phyloP scores from a whole-genome alignment of 2,888 invertebrate species.

The Eupithecia vulgata region DNA sequence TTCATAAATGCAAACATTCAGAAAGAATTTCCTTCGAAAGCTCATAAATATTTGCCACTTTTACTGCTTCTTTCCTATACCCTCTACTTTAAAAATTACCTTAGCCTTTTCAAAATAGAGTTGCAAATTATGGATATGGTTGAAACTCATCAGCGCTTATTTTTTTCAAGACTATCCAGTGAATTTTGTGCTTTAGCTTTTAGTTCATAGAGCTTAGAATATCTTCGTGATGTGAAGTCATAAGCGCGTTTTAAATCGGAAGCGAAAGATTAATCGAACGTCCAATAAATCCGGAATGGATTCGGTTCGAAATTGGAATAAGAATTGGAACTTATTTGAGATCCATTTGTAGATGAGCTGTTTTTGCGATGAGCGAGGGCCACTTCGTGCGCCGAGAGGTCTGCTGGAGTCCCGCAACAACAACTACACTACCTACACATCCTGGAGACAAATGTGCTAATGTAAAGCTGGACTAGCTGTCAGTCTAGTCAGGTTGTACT shows the following conservation, averaged over 20 bases:
- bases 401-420: conserved; percentile 24
- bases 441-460: background rate
- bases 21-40: conserved; percentile 82
- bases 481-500: background rate
- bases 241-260: conserved; percentile 79
- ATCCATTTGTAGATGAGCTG: conserved; percentile 81
- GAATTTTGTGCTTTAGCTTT: conserved; percentile 43
- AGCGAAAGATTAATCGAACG: conserved; percentile 77
- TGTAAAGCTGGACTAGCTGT: background rate
- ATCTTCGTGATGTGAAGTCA: conserved; percentile 52
- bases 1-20: conserved; percentile 84
- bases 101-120: conserved; percentile 47
- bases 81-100: conserved; percentile 47
- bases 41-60: conserved; percentile 83
- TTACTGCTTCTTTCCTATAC: conserved; percentile 66
- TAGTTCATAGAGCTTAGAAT: conserved; percentile 45
- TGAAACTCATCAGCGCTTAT: conserved; percentile 66
- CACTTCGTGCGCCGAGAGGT: conserved; percentile 36
- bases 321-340: conserved; percentile 79
- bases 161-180: conserved; percentile 8
- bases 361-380: conserved; percentile 70
- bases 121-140: conserved; percentile 41
- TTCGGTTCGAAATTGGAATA: conserved; percentile 79
- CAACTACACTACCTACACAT: too few relatives aligned
- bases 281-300: conserved; percentile 81